These are phyloP conservation scores for Anthonomus grandis DNA, from an alignment of 1,140 invertebrate genomes.

Conservation along the genomic window DNA sequence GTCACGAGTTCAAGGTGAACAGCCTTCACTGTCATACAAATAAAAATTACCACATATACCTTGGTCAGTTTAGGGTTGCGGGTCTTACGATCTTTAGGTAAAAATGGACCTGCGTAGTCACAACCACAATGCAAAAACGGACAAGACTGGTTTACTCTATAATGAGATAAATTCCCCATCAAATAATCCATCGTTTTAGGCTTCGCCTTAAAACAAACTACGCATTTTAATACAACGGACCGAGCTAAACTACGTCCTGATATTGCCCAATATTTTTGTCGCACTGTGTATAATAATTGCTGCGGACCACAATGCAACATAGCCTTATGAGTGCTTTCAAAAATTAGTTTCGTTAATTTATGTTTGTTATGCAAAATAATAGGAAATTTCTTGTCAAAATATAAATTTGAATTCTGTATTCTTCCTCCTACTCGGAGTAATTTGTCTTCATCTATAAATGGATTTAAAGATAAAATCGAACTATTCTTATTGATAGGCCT, in stretches of 20 bases:
- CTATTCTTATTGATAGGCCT: slow-evolving; percentile 9
- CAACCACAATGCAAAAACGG: neutral
- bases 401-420: slow-evolving; percentile 23
- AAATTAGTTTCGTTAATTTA: slow-evolving; percentile 30
- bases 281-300: slow-evolving; percentile 20
- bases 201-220: neutral
- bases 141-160: neutral
- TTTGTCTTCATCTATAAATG: slow-evolving; percentile 29
- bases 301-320: slow-evolving; percentile 34
- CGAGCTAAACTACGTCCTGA: neutral
- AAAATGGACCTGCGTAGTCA: neutral
- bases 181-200: neutral
- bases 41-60: neutral
- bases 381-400: slow-evolving; percentile 33
- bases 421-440: slow-evolving; percentile 38
- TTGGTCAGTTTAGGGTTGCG: neutral
- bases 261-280: slow-evolving; percentile 35
- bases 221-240: neutral
- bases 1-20: neutral
- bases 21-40: slow-evolving; percentile 29
- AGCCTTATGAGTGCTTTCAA: too few relatives aligned
- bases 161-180: neutral
- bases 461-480: slow-evolving; percentile 8
- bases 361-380: slow-evolving; percentile 31
- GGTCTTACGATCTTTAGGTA: neutral